Conservation (phyloP, 2,888 invertebrate species). For the Blera fallax region DNA sequence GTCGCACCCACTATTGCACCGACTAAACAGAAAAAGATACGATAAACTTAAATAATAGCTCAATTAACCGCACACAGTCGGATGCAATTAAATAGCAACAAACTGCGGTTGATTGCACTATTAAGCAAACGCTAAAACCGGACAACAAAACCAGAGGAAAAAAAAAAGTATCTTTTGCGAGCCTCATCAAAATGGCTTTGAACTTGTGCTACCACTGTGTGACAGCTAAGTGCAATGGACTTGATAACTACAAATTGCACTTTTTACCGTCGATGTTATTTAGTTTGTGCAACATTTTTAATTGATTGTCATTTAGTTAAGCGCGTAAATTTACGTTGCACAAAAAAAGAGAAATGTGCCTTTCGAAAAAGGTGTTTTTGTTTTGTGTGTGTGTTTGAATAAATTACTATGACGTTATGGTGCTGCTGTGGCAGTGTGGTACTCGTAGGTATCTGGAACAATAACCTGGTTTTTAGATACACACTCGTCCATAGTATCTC, state of each 20-base stretch:
- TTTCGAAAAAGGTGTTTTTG: background rate
- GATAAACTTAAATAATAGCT: conserved; percentile 48
- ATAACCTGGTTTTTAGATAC: conserved; percentile 36
- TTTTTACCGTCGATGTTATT: conserved; percentile 36
- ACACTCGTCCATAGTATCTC: conserved; percentile 5
- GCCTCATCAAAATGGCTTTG: conserved; percentile 54
- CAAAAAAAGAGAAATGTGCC: background rate
- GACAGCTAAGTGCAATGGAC: conserved; percentile 45
- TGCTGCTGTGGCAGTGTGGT: background rate
- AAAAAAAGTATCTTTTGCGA: conserved; percentile 31
- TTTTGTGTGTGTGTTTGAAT: too few species aligned
- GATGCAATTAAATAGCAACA: conserved; percentile 64
- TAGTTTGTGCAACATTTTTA: conserved; percentile 28
- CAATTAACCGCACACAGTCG: conserved; percentile 55
- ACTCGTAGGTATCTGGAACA: conserved; percentile 20
- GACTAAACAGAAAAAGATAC: background rate
- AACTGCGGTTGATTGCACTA: conserved; percentile 62
- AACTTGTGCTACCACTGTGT: conserved; percentile 44
- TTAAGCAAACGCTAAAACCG: conserved; percentile 25
- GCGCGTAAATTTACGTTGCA: conserved; percentile 22
- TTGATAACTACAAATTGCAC: conserved; percentile 38
- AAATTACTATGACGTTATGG: background rate
- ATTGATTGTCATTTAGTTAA: conserved; percentile 43
- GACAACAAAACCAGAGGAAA: background rate
- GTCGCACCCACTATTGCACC: background rate